Evolutionary conservation across 2,797 vertebrate genomes (phyloP).

Genomic region (Lacerta bilineata): DNA sequence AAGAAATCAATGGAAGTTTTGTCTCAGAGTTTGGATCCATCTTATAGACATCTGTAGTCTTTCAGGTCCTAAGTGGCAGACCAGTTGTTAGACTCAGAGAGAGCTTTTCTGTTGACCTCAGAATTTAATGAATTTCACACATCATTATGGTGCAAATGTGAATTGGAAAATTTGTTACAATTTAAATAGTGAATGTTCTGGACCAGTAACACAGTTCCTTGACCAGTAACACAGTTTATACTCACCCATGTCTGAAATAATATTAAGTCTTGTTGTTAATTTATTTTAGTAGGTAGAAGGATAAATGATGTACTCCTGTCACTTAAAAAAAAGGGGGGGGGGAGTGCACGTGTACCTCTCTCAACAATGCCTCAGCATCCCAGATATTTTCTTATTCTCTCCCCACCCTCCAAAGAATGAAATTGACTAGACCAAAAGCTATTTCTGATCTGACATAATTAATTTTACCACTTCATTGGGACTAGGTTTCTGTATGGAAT

Average conservation of each 20-base stretch:
- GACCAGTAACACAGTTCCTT: constrained; percentile 9
- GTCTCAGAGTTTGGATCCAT: constrained; percentile 61
- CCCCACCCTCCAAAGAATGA: neutral
- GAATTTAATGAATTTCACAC: constrained; percentile 28
- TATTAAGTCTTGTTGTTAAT: neutral
- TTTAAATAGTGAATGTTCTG: constrained; percentile 34
- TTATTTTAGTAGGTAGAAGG: neutral
- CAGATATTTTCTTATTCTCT: neutral
- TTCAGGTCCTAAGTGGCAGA: constrained; percentile 30
- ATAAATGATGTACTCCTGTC: neutral
- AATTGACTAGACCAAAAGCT: constrained; percentile 1
- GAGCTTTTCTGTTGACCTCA: constrained; percentile 29
- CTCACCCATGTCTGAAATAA: neutral
- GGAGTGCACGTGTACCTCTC: neutral
- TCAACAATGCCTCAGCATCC: neutral
- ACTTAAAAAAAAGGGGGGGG: too few species aligned
- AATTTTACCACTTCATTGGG: neutral
- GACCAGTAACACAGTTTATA: constrained; percentile 12
- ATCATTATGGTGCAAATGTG: constrained; percentile 27
- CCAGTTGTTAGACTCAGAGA: constrained; percentile 21
- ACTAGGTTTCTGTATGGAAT: neutral
- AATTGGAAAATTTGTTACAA: constrained; percentile 30
- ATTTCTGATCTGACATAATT: neutral
- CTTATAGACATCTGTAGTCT: constrained; percentile 57
- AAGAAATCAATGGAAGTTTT: constrained; percentile 68